Evolutionary conservation across 1,140 invertebrate species (phyloP), one percentile per base, ranked within the genome.

Genomic region (Platorchestia sp.): DNA sequence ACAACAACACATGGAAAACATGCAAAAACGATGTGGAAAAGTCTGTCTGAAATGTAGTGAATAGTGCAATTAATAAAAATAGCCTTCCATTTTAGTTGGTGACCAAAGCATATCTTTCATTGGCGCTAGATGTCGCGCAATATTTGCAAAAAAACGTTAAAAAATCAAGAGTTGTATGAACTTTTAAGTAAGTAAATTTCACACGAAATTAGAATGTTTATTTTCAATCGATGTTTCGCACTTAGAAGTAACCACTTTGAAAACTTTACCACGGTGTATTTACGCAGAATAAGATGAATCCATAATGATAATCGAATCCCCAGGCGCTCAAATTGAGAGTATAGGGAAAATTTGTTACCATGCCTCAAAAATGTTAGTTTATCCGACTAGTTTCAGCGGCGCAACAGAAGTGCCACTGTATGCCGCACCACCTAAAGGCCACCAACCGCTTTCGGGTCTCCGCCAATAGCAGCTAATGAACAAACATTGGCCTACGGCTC

Each of bases 401-500:
- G 59, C 27, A 75, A 1, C 14, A 10, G 27, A 36, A 75, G 59
- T 75, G 59, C 27, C 59, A 75, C 59, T 75, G 59, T 36, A 75
- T 19, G 19, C 10, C 59, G 41, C 87, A 43, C 36, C 40, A 47
- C 5, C 45, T 10, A 89, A n/a, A 7, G 91, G 44, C 91, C 91
- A 45, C 91, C 91, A 16, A 93, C 91, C 19, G 91, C 91, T 44
- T 47, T 19, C 14, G 40, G 22, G 0, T 7, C 27, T 40, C 44
- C 91, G n/a, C 91, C 91, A 93, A 93, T 45, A 44, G 91, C 45
- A n/a, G 91, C 91, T 93, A 93, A 93, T 93, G 91, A 93, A 93
- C 44, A 45, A 44, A 93, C 91, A 93, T 47, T 45, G 91, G 91
- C 91, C 91, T 36, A 41, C 10, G 59, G 59, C 59, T 36, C 7